phyloP scores from a whole-genome alignment of 2,113 vertebrate species.

The Marcusenius ussheri region DNA sequence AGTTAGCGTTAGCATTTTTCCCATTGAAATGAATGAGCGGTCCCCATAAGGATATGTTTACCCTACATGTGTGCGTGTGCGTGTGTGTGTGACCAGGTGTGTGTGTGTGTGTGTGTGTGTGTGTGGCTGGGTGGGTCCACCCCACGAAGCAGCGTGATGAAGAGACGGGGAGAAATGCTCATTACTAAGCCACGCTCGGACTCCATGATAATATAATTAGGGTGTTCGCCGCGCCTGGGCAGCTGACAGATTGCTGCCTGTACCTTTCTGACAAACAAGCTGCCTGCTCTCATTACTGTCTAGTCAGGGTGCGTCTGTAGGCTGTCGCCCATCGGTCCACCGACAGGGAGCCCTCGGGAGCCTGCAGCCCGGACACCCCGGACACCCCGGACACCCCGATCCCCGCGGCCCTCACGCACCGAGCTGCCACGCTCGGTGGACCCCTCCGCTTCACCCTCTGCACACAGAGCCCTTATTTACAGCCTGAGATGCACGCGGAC shows the following conservation, averaged over 20 bases:
- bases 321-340: neutral
- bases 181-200: slow-evolving; percentile 48
- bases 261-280: slow-evolving; percentile 53
- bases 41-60: neutral
- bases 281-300: slow-evolving; percentile 48
- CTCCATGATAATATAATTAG: slow-evolving; percentile 61
- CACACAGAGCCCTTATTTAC: neutral
- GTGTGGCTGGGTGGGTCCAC: neutral
- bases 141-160: neutral
- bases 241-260: slow-evolving; percentile 55
- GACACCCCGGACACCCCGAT: neutral
- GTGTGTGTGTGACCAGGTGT: too few species aligned
- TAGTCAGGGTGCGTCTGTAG: slow-evolving; percentile 48
- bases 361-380: neutral
- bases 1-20: neutral
- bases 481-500: neutral
- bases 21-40: neutral
- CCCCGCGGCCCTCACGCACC: neutral
- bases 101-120: neutral
- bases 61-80: too few species aligned
- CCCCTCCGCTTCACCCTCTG: neutral
- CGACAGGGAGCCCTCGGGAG: neutral
- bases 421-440: neutral
- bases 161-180: slow-evolving; percentile 26
- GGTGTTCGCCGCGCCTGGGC: slow-evolving; percentile 49